A percentile compares a stretch with the other conserved stretches of the same genome.
phyloP scores from a whole-genome alignment of 2,113 vertebrate genomes.

The Chunga burmeisteri region DNA sequence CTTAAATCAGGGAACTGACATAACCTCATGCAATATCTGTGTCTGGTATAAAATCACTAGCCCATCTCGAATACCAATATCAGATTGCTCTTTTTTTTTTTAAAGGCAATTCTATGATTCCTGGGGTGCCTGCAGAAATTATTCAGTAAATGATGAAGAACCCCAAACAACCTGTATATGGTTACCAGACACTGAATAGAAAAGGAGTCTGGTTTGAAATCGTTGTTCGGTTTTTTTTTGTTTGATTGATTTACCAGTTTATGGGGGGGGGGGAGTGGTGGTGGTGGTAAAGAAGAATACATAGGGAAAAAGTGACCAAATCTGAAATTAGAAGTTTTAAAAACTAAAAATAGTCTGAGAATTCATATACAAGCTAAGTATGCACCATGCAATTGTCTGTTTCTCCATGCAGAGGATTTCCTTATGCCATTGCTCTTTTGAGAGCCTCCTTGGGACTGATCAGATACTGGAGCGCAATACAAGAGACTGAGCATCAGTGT shows the following conservation, averaged over 20 bases:
- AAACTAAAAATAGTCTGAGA: background rate
- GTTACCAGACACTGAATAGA: background rate
- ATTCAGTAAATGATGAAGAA: background rate
- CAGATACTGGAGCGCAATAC: background rate
- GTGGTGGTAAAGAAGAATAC: background rate
- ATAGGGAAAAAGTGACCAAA: background rate
- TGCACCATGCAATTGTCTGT: background rate
- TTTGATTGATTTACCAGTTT: background rate
- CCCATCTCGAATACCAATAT: background rate
- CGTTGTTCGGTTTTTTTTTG: background rate
- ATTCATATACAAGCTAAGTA: background rate
- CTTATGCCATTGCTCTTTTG: background rate
- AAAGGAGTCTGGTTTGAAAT: background rate
- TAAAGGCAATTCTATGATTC: background rate
- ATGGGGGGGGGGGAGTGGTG: rapidly evolving
- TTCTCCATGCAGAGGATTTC: background rate
- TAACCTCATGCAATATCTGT: background rate
- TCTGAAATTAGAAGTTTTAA: background rate
- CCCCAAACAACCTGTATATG: background rate
- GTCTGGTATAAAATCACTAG: background rate
- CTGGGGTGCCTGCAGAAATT: background rate
- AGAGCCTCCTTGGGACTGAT: background rate
- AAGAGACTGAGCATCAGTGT: background rate
- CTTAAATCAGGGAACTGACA: background rate
- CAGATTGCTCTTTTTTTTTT: background rate